Evolutionary conservation across 2,797 vertebrate species (phyloP), one percentile per base, ranked within the genome.

Genomic region (Spondyliosoma cantharus): DNA sequence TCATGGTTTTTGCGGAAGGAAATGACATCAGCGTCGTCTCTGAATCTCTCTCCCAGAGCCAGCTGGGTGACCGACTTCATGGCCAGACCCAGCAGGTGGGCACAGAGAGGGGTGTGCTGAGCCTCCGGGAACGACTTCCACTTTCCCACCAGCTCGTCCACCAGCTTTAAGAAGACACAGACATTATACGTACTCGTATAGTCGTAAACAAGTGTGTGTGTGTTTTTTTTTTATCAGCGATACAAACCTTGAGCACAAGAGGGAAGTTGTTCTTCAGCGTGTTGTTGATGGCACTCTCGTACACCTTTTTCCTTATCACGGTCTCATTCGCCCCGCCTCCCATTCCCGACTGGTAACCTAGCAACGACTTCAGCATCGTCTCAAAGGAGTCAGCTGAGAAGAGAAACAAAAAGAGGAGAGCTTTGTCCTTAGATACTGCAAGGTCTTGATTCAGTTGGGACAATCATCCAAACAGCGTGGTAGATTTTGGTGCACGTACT

Each of bases 301-400:
- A 97, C 22, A 97, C 85, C 81, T 97, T 98, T 89, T 97, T 98
- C 86, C 97, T 95, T 14, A 95, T 76, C 56, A 96, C 80, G 0
- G 90, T 93, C 89, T 98, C 96, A 0, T 85, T 89, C 43, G 90
- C 87, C 52, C 95, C 96, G 0, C 93, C 92, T 53, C 89, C 94
- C 53, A 91, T 85, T 25, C 93, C 95, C 0, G 97, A 96, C 58
- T 96, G 96, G 93, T 99, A 99, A 22, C 96, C 95, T 58, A 99
- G 90, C 90, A 99, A 94, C 9, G 97, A 98, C 91, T 99, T 99
- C 66, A 99, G 94, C 96, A 99, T 98, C 2, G 96, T 98, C 91
- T 99, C 97, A 93, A 99, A 99, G 22, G 97, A 96, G 93, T 99
- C 97, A 45, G 93, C 98, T 99, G 81, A 72, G 93, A 57, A 62